Evolutionary conservation across 2,113 vertebrate species (phyloP).

Genomic region (Atractosteus spatula): DNA sequence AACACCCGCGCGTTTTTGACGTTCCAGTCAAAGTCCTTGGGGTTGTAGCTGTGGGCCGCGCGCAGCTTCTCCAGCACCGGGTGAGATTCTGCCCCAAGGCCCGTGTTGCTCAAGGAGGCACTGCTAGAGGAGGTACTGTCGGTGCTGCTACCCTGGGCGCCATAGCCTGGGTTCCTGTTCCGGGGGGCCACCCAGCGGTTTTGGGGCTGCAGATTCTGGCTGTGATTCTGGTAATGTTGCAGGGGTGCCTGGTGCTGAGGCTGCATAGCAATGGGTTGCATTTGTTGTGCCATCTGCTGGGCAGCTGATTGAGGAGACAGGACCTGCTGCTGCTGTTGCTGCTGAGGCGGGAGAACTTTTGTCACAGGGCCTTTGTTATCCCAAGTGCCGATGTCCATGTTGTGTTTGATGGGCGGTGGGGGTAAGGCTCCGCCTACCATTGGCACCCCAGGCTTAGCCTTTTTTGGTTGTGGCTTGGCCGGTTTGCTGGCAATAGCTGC

Average conservation of each 20-base stretch:
- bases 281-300: conserved; percentile 59
- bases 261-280: conserved; percentile 78
- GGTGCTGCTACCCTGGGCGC: conserved; percentile 68
- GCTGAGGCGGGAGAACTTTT: conserved; percentile 74
- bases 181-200: conserved; percentile 92
- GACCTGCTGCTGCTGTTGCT: conserved; percentile 35
- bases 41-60: conserved; percentile 94
- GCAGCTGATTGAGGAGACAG: conserved; percentile 59
- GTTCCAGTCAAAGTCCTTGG: conserved; percentile 95
- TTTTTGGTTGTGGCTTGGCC: conserved; percentile 88
- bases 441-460: conserved; percentile 80
- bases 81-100: conserved; percentile 73
- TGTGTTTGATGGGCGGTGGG: conserved; percentile 91
- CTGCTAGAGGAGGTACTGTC: conserved; percentile 62
- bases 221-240: conserved; percentile 79
- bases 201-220: conserved; percentile 73
- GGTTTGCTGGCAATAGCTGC: conserved; percentile 94
- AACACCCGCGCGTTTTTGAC: conserved; percentile 90
- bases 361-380: conserved; percentile 86
- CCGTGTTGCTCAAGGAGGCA: conserved; percentile 54
- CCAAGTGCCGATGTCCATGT: conserved; percentile 97
- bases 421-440: conserved; percentile 73
- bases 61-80: conserved; percentile 92
- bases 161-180: conserved; percentile 81
- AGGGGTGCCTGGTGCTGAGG: conserved; percentile 69